These are phyloP conservation scores for Pyralis farinalis DNA, from an alignment of 2,888 invertebrate species.

Conservation along the genomic window DNA sequence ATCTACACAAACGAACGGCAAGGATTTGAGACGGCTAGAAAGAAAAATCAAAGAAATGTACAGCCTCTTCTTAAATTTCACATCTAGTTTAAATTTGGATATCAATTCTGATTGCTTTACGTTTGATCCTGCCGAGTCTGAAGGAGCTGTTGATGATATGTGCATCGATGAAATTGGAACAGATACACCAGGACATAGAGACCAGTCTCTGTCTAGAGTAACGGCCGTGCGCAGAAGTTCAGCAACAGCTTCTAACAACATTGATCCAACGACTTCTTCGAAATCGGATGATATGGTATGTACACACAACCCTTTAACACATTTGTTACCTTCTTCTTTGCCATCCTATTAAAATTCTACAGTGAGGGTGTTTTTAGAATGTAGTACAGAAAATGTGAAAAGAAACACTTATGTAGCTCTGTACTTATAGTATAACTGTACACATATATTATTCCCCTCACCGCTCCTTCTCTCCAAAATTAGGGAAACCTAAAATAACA, in stretches of 20 bases:
- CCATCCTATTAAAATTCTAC: no score
- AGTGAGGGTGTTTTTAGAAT: no score
- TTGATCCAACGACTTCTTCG: constrained; percentile 6
- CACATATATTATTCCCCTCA: no score
- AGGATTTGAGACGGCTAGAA: background rate
- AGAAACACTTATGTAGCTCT: no score
- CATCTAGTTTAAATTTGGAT: background rate
- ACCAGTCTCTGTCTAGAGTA: background rate
- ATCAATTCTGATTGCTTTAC: background rate
- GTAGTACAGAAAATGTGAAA: no score
- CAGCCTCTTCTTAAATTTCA: background rate
- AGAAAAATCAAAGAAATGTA: constrained; percentile 5
- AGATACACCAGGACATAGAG: background rate
- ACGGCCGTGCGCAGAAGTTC: constrained; percentile 37
- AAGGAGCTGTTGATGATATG: background rate
- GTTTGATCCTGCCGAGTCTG: background rate
- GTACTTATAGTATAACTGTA: no score
- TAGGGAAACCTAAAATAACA: no score
- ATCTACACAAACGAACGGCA: constrained; percentile 44
- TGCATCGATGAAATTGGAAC: constrained; percentile 23
- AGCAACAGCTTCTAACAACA: constrained; percentile 49
- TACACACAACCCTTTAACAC: no score
- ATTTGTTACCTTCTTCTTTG: no score
- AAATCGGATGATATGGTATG: constrained; percentile 1
- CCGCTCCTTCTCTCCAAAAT: no score